phyloP scores from a whole-genome alignment of 2,888 invertebrate species.

The Lithophane socia region DNA sequence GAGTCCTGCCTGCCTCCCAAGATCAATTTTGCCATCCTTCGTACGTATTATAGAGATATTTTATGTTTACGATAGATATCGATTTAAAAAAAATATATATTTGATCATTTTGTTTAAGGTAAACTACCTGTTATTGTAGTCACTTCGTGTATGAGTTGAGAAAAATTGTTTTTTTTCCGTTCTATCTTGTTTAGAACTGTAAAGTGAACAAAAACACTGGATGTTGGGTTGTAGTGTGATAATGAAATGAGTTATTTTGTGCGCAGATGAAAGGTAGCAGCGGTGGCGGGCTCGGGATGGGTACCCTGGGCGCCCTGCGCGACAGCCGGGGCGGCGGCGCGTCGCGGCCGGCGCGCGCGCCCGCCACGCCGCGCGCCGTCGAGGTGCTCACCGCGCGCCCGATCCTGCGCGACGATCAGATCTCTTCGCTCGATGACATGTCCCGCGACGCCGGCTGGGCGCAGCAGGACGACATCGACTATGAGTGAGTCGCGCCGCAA shows the following conservation, averaged over 20 bases:
- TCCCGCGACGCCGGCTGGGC: conserved; percentile 98
- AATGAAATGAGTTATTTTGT: conserved; percentile 6
- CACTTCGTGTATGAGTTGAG: background rate
- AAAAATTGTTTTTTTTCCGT: background rate
- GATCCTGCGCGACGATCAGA: conserved; percentile 97
- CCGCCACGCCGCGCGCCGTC: conserved; percentile 88
- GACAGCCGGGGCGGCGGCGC: conserved; percentile 75
- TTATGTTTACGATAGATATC: no score
- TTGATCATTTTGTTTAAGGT: no score
- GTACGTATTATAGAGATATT: conserved; percentile 85
- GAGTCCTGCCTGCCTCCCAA: conserved; percentile 91
- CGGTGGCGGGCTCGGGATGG: conserved; percentile 86
- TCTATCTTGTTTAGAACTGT: background rate
- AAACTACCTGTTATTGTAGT: background rate
- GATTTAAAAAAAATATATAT: no score
- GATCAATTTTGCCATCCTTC: conserved; percentile 94
- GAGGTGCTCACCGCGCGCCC: conserved; percentile 94
- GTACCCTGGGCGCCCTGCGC: conserved; percentile 83
- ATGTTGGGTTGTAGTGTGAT: no score
- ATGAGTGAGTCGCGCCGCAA: conserved; percentile 91
- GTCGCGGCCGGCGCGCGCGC: conserved; percentile 74
- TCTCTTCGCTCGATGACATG: conserved; percentile 97
- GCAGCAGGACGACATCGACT: conserved; percentile 97
- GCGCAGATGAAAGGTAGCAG: conserved; percentile 87
- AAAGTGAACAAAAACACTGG: background rate